Base-by-base conservation (phyloP, 2,797 vertebrate species). In the Coracias cyanogaster region DNA sequence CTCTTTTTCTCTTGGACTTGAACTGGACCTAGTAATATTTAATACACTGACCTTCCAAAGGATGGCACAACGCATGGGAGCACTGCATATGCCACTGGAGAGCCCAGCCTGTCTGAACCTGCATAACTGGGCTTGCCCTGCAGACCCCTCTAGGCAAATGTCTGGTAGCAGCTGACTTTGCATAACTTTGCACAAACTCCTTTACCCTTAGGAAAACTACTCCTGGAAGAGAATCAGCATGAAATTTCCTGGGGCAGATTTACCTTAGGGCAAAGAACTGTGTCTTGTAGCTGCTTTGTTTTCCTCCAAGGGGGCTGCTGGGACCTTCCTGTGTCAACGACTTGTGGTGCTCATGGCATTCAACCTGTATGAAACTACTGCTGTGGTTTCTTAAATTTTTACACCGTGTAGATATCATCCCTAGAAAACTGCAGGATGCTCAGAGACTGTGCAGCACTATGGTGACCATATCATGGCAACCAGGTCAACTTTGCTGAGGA, bases 121-220 rank as follows among this genome's bases (percentile, higher is more conserved):
- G 7, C 31, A 45, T 37, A 74, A 25, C 16, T 39, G 45, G 35
- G 33, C 33, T 7, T 95, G 89, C 92, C 96, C 86, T 87, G 89
- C 84, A 95, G 86, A 92, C 8, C 33, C 94, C 96, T 92, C 74
- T 57, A 95, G 96, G 96, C 90, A 86, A 89, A 84, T n/a, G 39
- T 71, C 82, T 91, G 73, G 62, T 80, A 94, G 79, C 41, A 82
- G 86, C 92, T 89, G 90, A 92, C 86, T 90, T 70, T 82, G 71
- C 71, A 84, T n/a, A 94, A 91, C 55, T 86, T 92, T 10, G 18
- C 60, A 82, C 78, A 73, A 80, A 80, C 73, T 89, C 71, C 37
- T 93, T 78, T 70, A 66, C 78, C 45, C 64, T 87, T 74, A 80
- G 83, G 67, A 94, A 87, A 93, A 57, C 26, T 89, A 19, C 35